These are phyloP conservation scores for Gonioctena quinquepunctata DNA, from an alignment of 1,140 invertebrate genomes.

Conservation along the genomic window DNA sequence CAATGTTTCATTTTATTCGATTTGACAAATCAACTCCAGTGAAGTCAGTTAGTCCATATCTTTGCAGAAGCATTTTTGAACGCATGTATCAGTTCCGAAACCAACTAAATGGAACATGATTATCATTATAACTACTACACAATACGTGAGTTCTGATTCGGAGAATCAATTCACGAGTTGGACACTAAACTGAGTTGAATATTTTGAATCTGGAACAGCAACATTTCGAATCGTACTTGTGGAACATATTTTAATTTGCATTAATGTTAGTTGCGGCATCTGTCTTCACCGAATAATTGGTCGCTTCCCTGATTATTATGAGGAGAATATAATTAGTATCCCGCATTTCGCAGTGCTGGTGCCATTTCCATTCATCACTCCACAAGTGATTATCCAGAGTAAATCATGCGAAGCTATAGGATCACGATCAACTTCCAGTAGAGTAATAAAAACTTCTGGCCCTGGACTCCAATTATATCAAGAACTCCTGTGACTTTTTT, in stretches of 20 bases:
- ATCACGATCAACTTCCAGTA: no score
- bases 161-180: background rate
- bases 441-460: no score
- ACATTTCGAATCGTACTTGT: background rate
- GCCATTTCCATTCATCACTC: no score
- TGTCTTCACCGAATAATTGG: background rate
- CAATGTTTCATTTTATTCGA: no score
- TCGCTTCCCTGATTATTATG: background rate
- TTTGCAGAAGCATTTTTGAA: background rate
- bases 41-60: no score
- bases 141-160: background rate
- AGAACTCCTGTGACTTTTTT: no score
- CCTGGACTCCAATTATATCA: no score
- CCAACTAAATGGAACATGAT: background rate
- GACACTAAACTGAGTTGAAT: background rate
- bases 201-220: background rate
- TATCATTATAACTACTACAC: background rate
- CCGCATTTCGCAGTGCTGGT: no score
- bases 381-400: no score
- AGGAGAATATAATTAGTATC: no score
- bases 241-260: constrained; percentile 3
- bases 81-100: background rate
- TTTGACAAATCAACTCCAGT: no score
- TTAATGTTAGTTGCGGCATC: background rate
- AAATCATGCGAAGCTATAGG: no score